phyloP scores from a whole-genome alignment of 1,140 invertebrate species.

The Melanaphis sacchari region DNA sequence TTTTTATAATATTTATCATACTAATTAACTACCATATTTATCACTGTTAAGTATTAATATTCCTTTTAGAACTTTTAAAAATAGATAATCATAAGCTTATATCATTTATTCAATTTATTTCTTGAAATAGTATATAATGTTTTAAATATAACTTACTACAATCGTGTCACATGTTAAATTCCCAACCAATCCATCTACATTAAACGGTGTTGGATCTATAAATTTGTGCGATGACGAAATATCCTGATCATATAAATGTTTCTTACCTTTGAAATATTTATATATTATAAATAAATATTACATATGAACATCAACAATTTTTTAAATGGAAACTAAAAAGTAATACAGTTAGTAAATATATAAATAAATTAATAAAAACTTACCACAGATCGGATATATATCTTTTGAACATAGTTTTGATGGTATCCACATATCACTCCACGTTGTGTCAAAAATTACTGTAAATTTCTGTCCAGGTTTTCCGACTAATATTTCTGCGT shows the following conservation, averaged over 20 bases:
- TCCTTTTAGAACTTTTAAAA: not conserved
- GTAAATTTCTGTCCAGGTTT: conserved; percentile 71
- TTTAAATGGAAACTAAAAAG: not conserved
- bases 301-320: not conserved
- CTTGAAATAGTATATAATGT: not conserved
- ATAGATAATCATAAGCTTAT: not conserved
- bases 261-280: not conserved
- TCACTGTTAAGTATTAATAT: not conserved
- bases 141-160: not conserved
- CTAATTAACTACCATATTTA: not conserved
- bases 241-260: not conserved
- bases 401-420: conserved; percentile 69
- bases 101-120: not conserved
- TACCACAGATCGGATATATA: conserved; percentile 64
- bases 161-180: conserved; percentile 45
- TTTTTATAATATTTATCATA: not conserved
- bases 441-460: conserved; percentile 76
- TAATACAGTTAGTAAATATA: not conserved
- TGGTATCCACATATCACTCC: conserved; percentile 73
- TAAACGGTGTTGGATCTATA: not conserved
- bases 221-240: not conserved
- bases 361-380: not conserved
- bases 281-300: not conserved
- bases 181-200: conserved; percentile 3
- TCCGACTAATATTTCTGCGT: conserved; percentile 71